Base-by-base conservation (phyloP, 2,888 invertebrate species). In the Acanthosepion pharaonis region DNA sequence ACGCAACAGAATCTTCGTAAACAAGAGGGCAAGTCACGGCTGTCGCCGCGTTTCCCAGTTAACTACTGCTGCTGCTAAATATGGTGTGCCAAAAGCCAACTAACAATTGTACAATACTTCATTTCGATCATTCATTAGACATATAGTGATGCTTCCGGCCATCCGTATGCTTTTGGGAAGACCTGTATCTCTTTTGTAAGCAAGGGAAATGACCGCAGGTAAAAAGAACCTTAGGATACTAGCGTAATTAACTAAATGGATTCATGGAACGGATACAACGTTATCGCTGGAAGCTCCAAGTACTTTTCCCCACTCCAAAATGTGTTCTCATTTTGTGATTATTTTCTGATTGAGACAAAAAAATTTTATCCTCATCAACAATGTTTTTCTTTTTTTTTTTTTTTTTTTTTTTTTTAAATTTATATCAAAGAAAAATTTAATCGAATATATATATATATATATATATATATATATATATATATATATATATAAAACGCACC, bases 311-410 rank as follows among this genome's bases (percentile, higher is more conserved):
- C 59, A 23, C 59, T 59, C 59, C 42, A 59, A 59, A 20, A 25
- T 59, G 5, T 4, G 20, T 59, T 59, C 59, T 59, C 59, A 25
- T 59, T 59, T 59, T 20, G 25, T 25, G 5, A 5, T 59, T 59
- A 59, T 23, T 59, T 20, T 20, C 18, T 59, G 23, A 59, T 59
- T 59, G 1, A 23, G 59, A 59, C 6, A 59, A 59, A 59, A 59
- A 59, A 59, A 59, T 59, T 23, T 23, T 1, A 3, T 6, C 59
- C 23, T 23, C 23, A 59, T 59, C 23, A 59, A 59, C 59, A 59
- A 59, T 0, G 23, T 5, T 23, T 5, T 59, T 20, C 1, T 23
- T 5, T 59, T 1, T 1, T 23, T 5, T 5, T 5, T 5, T 0
- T 59, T 59, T 59, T 59, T 59, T 59, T 59, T 59, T 59, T 59